These are phyloP conservation scores for Eilema caniola DNA, from an alignment of 2,888 invertebrate species.

Conservation along the genomic window DNA sequence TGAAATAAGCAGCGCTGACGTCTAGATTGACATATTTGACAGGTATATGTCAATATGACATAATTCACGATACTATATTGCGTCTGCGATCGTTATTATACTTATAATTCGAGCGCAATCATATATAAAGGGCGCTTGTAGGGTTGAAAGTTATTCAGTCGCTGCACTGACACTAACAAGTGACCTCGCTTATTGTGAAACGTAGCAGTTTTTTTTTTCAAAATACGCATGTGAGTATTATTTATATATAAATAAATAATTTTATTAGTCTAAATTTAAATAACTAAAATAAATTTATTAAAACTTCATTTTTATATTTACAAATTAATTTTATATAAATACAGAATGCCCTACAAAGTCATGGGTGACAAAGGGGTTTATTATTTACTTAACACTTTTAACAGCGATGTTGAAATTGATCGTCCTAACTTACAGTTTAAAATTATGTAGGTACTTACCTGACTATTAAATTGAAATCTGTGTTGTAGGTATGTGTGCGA, in stretches of 20 bases:
- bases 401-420: background rate
- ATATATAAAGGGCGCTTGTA: conserved; percentile 5
- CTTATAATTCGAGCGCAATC: background rate
- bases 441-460: no score
- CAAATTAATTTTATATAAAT: background rate
- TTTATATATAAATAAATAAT: background rate
- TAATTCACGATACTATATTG: background rate
- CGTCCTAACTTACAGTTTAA: background rate
- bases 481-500: no score
- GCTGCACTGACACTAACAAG: background rate
- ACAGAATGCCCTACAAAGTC: background rate
- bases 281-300: no score
- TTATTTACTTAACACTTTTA: no score
- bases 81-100: background rate
- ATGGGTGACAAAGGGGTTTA: background rate
- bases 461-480: no score
- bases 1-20: conserved; percentile 3
- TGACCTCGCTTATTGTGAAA: background rate
- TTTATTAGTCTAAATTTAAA: no score
- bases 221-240: conserved; percentile 4
- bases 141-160: background rate
- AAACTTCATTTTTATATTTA: no score
- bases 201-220: background rate
- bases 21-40: conserved; percentile 8
- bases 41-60: conserved; percentile 8